Conservation (phyloP, 1,140 invertebrate genomes). For the Dendrolimus punctatus region DNA sequence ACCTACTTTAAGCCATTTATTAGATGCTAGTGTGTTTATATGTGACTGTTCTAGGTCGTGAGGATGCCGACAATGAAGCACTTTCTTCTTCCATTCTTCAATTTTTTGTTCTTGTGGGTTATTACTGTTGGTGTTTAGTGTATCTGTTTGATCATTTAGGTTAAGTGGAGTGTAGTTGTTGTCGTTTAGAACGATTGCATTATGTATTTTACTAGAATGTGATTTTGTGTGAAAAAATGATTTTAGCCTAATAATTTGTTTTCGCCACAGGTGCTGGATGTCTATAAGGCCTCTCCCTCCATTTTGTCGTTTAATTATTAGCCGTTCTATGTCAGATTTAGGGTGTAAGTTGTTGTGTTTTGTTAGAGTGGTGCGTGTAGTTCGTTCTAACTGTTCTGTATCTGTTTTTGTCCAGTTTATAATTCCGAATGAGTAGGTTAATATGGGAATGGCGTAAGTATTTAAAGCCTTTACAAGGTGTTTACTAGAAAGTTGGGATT, state of each 20-base stretch:
- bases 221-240: too few relatives aligned
- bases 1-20: too few relatives aligned
- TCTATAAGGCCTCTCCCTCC: constrained; percentile 18
- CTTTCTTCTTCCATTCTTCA: too few relatives aligned
- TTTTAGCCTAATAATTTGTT: neutral
- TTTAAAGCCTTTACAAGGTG: constrained; percentile 25
- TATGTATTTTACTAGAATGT: too few relatives aligned
- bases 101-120: too few relatives aligned
- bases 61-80: too few relatives aligned
- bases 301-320: constrained; percentile 11
- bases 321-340: constrained; percentile 22
- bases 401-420: constrained; percentile 21
- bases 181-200: too few relatives aligned
- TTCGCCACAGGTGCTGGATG: constrained; percentile 10
- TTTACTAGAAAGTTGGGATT: constrained; percentile 11
- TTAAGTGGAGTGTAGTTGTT: too few relatives aligned
- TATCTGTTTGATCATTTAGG: too few relatives aligned
- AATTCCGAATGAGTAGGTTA: constrained; percentile 25
- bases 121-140: too few relatives aligned
- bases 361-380: constrained; percentile 11
- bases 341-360: constrained; percentile 18
- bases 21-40: too few relatives aligned
- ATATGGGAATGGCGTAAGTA: constrained; percentile 21
- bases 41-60: too few relatives aligned
- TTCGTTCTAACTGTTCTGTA: constrained; percentile 15